Percentiles rank a stretch among this genome's conserved stretches.
Conservation (phyloP, 2,113 vertebrate genomes). For the Lepus europaeus region DNA sequence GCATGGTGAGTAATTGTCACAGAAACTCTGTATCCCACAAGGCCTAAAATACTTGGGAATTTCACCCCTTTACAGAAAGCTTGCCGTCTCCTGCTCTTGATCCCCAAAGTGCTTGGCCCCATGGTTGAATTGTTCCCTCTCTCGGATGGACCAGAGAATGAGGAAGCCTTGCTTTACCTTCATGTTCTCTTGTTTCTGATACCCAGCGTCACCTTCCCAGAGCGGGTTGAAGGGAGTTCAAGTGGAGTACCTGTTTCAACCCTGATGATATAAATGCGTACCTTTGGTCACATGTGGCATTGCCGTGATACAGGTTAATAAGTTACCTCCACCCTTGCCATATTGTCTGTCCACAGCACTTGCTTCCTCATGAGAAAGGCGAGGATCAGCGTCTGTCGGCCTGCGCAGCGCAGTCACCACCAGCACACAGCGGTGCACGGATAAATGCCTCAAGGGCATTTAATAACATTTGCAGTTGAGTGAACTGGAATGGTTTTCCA, state of each 20-base stretch:
- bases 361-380: neutral
- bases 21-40: neutral
- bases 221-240: neutral
- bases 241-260: neutral
- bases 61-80: neutral
- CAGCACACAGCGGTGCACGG: neutral
- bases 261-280: neutral
- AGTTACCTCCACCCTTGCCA: neutral
- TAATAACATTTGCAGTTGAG: conserved; percentile 68
- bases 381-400: neutral
- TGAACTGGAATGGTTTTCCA: conserved; percentile 78
- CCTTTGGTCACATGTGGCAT: neutral
- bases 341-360: neutral
- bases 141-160: neutral
- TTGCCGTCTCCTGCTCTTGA: neutral
- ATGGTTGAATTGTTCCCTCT: neutral
- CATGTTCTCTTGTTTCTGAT: neutral
- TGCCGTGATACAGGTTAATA: neutral
- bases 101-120: neutral
- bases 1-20: neutral
- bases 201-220: neutral
- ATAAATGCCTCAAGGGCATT: conserved; percentile 58
- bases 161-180: neutral
- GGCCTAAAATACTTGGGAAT: neutral
- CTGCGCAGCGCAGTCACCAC: neutral